These are phyloP conservation scores for Plectrocnemia conspersa DNA, from an alignment of 1,140 invertebrate genomes.

Conservation along the genomic window DNA sequence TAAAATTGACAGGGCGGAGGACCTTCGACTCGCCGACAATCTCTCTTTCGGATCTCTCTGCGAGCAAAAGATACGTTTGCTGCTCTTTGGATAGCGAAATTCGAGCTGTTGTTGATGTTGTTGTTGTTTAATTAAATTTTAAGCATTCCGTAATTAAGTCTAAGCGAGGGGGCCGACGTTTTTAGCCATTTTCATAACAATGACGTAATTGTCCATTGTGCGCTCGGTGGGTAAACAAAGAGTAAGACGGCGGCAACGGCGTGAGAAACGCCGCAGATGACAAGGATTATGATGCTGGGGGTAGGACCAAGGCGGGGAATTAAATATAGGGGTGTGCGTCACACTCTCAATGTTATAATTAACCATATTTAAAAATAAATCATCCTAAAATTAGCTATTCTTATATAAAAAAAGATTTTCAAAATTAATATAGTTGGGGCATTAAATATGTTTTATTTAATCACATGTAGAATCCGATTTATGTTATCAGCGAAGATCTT, in stretches of 20 bases:
- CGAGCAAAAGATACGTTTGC: background rate
- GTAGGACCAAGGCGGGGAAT: background rate
- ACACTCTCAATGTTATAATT: too few relatives aligned
- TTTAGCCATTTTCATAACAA: constrained; percentile 19
- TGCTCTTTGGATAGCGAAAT: background rate
- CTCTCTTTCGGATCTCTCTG: background rate
- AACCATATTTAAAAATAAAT: too few relatives aligned
- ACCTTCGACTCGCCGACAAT: background rate
- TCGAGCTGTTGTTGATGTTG: background rate
- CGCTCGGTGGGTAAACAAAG: constrained; percentile 9
- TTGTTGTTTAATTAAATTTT: constrained; percentile 21
- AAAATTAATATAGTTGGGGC: too few relatives aligned
- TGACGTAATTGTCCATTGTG: constrained; percentile 16
- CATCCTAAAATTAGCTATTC: too few relatives aligned
- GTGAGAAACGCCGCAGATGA: constrained; percentile 12
- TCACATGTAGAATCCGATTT: too few relatives aligned
- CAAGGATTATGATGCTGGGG: constrained; percentile 7
- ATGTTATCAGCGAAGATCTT: too few relatives aligned
- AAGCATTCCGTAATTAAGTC: constrained; percentile 17
- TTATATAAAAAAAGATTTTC: too few relatives aligned
- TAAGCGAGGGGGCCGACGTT: constrained; percentile 8
- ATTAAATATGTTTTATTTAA: too few relatives aligned
- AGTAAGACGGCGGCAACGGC: constrained; percentile 8
- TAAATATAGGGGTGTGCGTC: background rate
- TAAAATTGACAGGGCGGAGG: background rate